phyloP scores from a whole-genome alignment of 1,140 invertebrate species.

The Schlechtendalia chinensis region DNA sequence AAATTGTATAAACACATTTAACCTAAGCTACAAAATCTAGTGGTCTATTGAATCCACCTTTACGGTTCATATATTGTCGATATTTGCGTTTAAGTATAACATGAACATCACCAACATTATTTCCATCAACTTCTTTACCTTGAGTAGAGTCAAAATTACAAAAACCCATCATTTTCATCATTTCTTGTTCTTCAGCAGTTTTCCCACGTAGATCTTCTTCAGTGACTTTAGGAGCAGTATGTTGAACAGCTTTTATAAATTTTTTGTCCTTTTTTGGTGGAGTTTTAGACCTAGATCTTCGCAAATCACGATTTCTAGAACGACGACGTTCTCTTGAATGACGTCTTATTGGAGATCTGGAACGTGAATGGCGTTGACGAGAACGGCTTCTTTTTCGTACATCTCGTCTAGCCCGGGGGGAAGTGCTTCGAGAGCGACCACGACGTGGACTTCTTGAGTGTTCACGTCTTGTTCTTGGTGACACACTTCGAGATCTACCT shows the following conservation, averaged over 20 bases:
- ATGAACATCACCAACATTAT: constrained; percentile 88
- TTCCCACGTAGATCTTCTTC: constrained; percentile 74
- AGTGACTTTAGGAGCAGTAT: constrained; percentile 38
- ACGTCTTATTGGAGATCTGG: constrained; percentile 37
- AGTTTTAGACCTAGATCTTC: constrained; percentile 50
- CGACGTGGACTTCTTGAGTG: constrained; percentile 38
- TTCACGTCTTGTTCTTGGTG: constrained; percentile 29
- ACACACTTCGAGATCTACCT: constrained; percentile 28
- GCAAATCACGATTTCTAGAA: constrained; percentile 49
- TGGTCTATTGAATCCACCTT: constrained; percentile 97
- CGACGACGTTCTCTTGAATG: constrained; percentile 41
- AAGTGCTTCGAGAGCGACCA: constrained; percentile 31
- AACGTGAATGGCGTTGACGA: constrained; percentile 16
- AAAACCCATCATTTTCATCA: constrained; percentile 97
- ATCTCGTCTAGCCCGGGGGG: constrained; percentile 26
- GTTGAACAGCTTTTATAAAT: not conserved
- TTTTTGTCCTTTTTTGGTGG: constrained; percentile 49
- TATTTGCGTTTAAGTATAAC: constrained; percentile 95
- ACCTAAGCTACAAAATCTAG: constrained; percentile 85
- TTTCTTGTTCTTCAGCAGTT: constrained; percentile 88
- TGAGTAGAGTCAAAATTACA: constrained; percentile 93
- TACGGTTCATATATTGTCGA: constrained; percentile 98
- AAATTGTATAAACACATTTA: not conserved
- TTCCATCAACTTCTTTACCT: constrained; percentile 90
- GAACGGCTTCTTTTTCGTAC: constrained; percentile 42